Percentiles rank a stretch among this genome's conserved stretches.
phyloP scores from a whole-genome alignment of 2,888 invertebrate genomes.

The Antheraea assamensis region DNA sequence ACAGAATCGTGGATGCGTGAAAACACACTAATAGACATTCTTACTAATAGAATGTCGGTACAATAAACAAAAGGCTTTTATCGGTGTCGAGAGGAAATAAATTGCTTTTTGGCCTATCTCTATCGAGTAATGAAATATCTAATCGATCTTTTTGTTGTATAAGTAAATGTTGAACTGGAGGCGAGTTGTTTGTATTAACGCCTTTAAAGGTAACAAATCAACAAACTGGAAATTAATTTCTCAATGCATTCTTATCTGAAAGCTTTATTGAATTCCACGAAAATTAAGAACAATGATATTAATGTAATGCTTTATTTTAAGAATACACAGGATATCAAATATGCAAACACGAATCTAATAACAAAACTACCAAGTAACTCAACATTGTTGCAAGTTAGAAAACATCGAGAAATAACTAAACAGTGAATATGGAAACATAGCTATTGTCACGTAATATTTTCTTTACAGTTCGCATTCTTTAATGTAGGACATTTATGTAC shows the following conservation, averaged over 20 bases:
- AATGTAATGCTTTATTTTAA: too few species aligned
- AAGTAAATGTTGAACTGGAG: not conserved
- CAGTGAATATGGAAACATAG: not conserved
- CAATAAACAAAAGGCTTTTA: conserved; percentile 13
- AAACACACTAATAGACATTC: conserved; percentile 18
- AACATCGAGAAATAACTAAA: not conserved
- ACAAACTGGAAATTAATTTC: not conserved
- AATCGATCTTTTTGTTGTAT: not conserved
- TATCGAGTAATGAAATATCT: conserved; percentile 12
- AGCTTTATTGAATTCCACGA: not conserved
- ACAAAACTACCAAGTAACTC: not conserved
- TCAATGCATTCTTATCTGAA: not conserved
- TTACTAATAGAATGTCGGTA: conserved; percentile 9
- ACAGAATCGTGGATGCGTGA: conserved; percentile 14
- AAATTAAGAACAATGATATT: not conserved
- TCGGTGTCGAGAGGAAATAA: conserved; percentile 12
- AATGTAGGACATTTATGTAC: not conserved
- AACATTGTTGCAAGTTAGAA: not conserved
- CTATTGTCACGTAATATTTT: not conserved
- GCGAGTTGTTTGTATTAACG: not conserved
- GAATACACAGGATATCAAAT: too few species aligned
- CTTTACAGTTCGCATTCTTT: not conserved
- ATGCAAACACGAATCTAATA: too few species aligned
- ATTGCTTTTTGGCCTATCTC: conserved; percentile 12
- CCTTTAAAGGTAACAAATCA: not conserved